Percentiles rank a stretch among this genome's conserved stretches.
Evolutionary conservation across 37 sponge, comb jelly and placozoan genomes (phyloP).

Genomic region (Chondrosia reniformis): DNA sequence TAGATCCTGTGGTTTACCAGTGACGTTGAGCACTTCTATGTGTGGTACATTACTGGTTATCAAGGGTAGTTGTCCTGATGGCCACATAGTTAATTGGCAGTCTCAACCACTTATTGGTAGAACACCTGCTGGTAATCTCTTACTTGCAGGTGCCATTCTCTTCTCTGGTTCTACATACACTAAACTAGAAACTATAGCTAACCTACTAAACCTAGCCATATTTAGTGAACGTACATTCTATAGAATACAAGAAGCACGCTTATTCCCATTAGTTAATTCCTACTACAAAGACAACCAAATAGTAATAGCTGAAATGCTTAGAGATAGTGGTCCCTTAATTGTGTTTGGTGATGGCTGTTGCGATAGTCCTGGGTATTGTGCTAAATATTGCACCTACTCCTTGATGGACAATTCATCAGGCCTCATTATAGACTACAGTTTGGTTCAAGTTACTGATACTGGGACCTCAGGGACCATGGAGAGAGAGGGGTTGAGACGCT

Average conservation of each 20-base stretch:
- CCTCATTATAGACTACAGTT: constrained; percentile 19
- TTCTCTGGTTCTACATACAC: background rate
- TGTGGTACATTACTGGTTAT: background rate
- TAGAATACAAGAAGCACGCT: background rate
- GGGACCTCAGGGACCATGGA: constrained; percentile 31
- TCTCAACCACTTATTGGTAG: constrained; percentile 16
- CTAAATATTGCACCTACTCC: constrained; percentile 30
- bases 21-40: background rate
- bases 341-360: constrained; percentile 40
- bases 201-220: background rate
- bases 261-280: background rate
- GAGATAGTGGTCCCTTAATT: background rate
- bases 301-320: background rate
- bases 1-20: background rate
- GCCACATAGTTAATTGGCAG: constrained; percentile 4
- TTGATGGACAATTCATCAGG: constrained; percentile 22
- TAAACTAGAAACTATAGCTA: background rate
- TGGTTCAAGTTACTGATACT: constrained; percentile 38
- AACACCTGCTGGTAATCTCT: constrained; percentile 11
- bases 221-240: background rate
- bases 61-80: background rate
- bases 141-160: constrained; percentile 1
- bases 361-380: constrained; percentile 41
- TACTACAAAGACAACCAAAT: background rate
- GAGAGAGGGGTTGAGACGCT: constrained; percentile 26